Conservation (phyloP, 2,888 invertebrate species). For the Heliconius sara region DNA sequence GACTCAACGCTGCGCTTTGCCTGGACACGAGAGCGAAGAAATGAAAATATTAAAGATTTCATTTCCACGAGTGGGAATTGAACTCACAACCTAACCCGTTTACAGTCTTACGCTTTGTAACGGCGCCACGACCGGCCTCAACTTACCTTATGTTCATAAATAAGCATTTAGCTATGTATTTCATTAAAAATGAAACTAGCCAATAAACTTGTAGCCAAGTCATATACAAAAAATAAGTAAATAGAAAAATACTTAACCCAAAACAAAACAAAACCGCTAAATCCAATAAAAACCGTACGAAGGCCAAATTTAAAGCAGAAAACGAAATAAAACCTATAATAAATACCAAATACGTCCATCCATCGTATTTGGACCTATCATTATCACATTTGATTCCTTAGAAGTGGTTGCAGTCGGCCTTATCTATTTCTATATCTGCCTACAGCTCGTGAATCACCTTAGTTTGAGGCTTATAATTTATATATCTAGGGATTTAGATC, state of each 20-base stretch:
- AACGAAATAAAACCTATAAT: background rate
- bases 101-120: no score
- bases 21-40: no score
- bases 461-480: constrained; percentile 23
- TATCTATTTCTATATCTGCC: constrained; percentile 51
- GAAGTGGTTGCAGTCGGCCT: constrained; percentile 51
- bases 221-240: background rate
- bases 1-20: no score
- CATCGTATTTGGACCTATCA: constrained; percentile 13
- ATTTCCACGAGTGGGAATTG: no score
- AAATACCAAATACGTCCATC: background rate
- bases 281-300: background rate
- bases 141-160: no score
- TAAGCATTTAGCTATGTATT: no score
- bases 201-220: background rate
- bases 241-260: background rate
- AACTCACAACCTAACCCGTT: no score
- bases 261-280: background rate
- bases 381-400: constrained; percentile 25
- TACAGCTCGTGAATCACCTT: constrained; percentile 35
- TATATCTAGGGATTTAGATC: constrained; percentile 16
- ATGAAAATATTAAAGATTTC: no score
- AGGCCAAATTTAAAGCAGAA: background rate
- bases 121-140: no score
- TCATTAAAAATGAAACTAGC: no score